Percentiles rank a stretch among this genome's conserved stretches.
phyloP scores from a whole-genome alignment of 2,888 invertebrate species.

The Thymelicus acteon region DNA sequence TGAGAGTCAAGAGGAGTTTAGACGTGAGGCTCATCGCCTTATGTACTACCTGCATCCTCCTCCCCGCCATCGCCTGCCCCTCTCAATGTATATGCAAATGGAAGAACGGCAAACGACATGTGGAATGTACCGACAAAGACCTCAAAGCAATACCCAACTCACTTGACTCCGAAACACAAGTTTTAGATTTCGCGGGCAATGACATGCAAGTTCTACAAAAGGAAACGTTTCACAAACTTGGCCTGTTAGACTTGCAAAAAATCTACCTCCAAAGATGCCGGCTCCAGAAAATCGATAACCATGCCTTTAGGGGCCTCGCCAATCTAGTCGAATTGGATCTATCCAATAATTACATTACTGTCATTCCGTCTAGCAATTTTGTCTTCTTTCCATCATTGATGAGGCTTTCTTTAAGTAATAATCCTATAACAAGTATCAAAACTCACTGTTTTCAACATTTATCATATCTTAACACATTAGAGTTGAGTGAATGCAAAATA shows the following conservation, averaged over 20 bases:
- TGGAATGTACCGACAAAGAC: conserved; percentile 93
- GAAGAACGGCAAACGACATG: conserved; percentile 96
- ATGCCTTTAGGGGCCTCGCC: conserved; percentile 92
- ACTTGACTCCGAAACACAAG: conserved; percentile 93
- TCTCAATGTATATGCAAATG: conserved; percentile 94
- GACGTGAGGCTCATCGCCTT: conserved; percentile 77
- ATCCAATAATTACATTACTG: conserved; percentile 91
- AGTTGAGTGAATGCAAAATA: conserved; percentile 92
- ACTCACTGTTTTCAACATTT: conserved; percentile 90
- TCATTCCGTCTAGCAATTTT: conserved; percentile 92
- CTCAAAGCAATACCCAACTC: conserved; percentile 91
- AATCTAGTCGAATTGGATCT: conserved; percentile 95
- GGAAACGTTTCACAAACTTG: conserved; percentile 91
- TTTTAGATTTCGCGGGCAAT: conserved; percentile 93
- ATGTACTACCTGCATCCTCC: conserved; percentile 74
- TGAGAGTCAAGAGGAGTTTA: conserved; percentile 69
- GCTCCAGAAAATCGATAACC: conserved; percentile 90
- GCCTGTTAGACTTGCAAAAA: conserved; percentile 93
- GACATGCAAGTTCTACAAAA: conserved; percentile 91
- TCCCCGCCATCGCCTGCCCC: conserved; percentile 87
- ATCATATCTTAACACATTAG: conserved; percentile 90
- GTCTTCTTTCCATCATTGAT: conserved; percentile 91
- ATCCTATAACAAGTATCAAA: conserved; percentile 91
- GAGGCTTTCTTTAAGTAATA: conserved; percentile 91
- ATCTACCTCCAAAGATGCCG: conserved; percentile 92